Base-by-base conservation (phyloP, 2,113 vertebrate species). In the Syngnathus floridae region DNA sequence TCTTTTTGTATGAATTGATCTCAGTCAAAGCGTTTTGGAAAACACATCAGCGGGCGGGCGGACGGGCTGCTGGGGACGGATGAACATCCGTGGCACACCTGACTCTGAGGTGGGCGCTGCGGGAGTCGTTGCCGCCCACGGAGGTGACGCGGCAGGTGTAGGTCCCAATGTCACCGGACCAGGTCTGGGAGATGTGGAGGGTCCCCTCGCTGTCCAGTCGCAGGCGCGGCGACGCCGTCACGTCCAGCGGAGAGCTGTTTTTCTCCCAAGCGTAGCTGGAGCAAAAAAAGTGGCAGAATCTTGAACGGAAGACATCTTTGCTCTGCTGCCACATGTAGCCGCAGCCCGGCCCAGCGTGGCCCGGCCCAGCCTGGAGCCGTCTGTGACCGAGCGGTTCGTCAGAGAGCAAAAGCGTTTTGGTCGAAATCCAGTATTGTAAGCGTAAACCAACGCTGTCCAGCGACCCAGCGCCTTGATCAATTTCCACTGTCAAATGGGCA, bases 81-180 rank as follows among this genome's bases (percentile, higher is more conserved):
- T 9, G 41, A 45, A 70, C 37, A 49, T 59, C 59, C 82, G 84
- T 45, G 4, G 48, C 48, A 0, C 51, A 98, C 97, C 95, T 94
- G 91, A 99, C 95, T 1, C 95, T 87, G 49, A 99, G 92, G 86
- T 97, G 93, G 71, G 97, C 94, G 2, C 87, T 96, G 75, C 88
- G 93, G 0, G 97, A 96, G 84, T 98, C 97, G 0, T 98, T 99
- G 76, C 97, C 97, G 1, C 96, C 97, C 0, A 94, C 91, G 0
- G 97, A 99, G 55, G 94, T 84, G 75, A 98, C 94, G 51, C 91
- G 92, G 91, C 97, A 99, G 84, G 93, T 94, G 88, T 99, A 98
- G 3, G 93, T 98, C 65, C 97, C 97, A 0, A 98, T 98, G 89
- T 99, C 97, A 0, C 97, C 97, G 0, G 97, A 98, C 97, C 96